Base-by-base conservation (phyloP, 1,140 invertebrate species). In the Papilio polytes region DNA sequence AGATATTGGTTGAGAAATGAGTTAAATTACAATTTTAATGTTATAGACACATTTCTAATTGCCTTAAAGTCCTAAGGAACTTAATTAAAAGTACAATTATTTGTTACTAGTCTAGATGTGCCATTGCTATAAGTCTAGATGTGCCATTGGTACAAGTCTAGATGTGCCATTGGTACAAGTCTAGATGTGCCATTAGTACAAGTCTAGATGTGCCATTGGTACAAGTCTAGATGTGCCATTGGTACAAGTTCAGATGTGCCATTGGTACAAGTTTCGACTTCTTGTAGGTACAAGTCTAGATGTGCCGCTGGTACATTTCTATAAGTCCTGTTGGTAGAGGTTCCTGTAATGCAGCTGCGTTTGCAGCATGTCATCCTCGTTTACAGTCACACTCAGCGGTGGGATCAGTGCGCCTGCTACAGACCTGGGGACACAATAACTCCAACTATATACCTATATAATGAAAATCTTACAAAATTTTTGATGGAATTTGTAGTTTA, bases 341-440 rank as follows among this genome's bases (percentile, higher is more conserved):
- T 91, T 87, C 0, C 85, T 74, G 80, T 94, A 89, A 44, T 90
- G 87, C 59, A 90, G 20, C 44, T 86, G 82, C 0, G 87, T 79
- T 0, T 82, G 76, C 31, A 91, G 74, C 85, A 91, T 89, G 82
- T 94, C 92, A 72, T 94, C 87, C 48, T 89, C 89, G 20, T 83
- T 87, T 18, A 88, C 78, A 0, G 82, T 56, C 8, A 94, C 41
- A 4, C 66, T 80, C 7, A 87, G 10, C 0, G 92, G 92, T 0
- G 92, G 92, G 12, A 94, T 86, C 41, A 92, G 56, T 0, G 91
- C 92, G 0, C 80, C 92, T 0, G 89, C 91, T 63, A 94, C 88
- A 8, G 87, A 89, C 72, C 91, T 93, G 82, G 7, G 80, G 81
- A 81, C 44, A 41, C 46, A 80, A 10, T 26, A 26, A 41, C 36